phyloP scores from a whole-genome alignment of 2,797 vertebrate genomes.

The Hafferia zeledoni region DNA sequence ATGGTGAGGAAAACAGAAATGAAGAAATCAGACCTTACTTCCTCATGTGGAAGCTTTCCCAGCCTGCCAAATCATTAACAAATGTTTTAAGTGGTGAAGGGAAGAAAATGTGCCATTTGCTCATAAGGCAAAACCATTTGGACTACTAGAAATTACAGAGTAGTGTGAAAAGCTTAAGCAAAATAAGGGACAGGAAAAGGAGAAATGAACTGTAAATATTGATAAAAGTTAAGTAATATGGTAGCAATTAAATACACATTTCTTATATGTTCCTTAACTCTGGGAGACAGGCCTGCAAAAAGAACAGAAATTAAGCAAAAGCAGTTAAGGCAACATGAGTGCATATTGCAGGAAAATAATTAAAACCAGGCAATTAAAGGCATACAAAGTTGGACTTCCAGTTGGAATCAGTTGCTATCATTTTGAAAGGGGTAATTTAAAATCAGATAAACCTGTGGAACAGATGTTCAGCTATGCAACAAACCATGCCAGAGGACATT shows the following conservation, averaged over 20 bases:
- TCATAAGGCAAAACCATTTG: constrained; percentile 40
- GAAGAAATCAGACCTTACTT: not conserved
- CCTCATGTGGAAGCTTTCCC: not conserved
- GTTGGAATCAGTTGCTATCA: not conserved
- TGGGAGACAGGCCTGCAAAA: not conserved
- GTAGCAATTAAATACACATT: constrained; percentile 14
- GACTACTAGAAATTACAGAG: constrained; percentile 5
- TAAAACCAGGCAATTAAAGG: not conserved
- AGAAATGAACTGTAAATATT: constrained; percentile 33
- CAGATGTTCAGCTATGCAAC: not conserved
- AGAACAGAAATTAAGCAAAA: not conserved
- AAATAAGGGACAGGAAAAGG: constrained; percentile 5
- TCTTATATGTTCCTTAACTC: not conserved
- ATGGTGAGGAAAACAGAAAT: not conserved
- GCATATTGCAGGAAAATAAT: not conserved
- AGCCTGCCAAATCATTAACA: constrained; percentile 29
- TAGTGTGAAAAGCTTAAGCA: constrained; percentile 13
- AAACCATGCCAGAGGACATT: not conserved
- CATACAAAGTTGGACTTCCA: not conserved
- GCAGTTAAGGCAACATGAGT: not conserved
- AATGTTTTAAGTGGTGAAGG: not conserved
- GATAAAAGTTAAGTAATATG: not conserved
- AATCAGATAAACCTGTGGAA: not conserved
- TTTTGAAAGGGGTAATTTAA: not conserved
- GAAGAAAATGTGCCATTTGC: constrained; percentile 9